phyloP scores from a whole-genome alignment of 1,140 invertebrate species.

The Zaprionus taronus region DNA sequence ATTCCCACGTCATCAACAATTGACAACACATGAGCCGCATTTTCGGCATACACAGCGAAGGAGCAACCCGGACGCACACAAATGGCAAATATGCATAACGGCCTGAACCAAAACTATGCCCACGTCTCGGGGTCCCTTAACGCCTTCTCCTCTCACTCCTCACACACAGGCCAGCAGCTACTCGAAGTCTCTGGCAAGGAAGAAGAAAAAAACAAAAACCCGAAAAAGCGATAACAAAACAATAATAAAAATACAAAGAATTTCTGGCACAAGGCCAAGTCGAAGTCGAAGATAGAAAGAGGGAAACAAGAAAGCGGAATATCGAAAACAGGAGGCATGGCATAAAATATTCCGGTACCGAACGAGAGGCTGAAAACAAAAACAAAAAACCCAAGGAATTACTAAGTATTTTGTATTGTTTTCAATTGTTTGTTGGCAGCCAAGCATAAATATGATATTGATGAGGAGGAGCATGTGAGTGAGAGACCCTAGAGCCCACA shows the following conservation, averaged over 20 bases:
- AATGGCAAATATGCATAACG: constrained; percentile 73
- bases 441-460: constrained; percentile 80
- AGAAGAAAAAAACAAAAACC: constrained; percentile 69
- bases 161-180: constrained; percentile 1
- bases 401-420: constrained; percentile 80
- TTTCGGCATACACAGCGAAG: constrained; percentile 52
- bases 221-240: constrained; percentile 58
- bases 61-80: constrained; percentile 42
- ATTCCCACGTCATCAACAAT: constrained; percentile 76
- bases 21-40: constrained; percentile 72
- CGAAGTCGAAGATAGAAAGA: constrained; percentile 15
- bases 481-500: not conserved
- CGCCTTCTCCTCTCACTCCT: not conserved
- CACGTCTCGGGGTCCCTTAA: not conserved
- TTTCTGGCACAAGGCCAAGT: constrained; percentile 78
- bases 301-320: constrained; percentile 18
- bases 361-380: constrained; percentile 21
- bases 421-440: constrained; percentile 80
- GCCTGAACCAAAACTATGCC: constrained; percentile 63
- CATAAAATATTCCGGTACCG: constrained; percentile 57
- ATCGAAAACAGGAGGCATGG: constrained; percentile 41
- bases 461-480: constrained; percentile 50
- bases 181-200: constrained; percentile 41
- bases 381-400: constrained; percentile 60
- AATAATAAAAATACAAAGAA: constrained; percentile 57